Evolutionary conservation across 1,140 invertebrate genomes (phyloP).

Genomic region (Ips typographus): DNA sequence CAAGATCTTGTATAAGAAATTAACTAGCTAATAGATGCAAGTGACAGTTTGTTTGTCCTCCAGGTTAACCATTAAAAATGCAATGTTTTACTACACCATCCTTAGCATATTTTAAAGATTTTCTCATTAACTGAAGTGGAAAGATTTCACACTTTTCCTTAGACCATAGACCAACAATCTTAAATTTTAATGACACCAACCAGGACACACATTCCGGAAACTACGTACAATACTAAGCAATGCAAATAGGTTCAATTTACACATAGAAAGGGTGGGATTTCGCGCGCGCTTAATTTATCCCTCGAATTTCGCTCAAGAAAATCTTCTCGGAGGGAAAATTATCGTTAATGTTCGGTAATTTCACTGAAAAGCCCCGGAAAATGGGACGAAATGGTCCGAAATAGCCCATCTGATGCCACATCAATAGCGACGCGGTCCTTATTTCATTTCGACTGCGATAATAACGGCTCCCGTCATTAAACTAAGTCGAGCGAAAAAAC

Average conservation of each 20-base stretch:
- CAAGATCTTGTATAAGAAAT: no score
- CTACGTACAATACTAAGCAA: slow-evolving; percentile 17
- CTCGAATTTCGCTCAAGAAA: slow-evolving; percentile 22
- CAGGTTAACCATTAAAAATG: no score
- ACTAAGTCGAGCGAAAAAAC: slow-evolving; percentile 8
- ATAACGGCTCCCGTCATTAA: slow-evolving; percentile 18
- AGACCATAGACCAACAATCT: no score
- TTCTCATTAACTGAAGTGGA: no score
- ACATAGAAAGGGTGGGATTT: slow-evolving; percentile 27
- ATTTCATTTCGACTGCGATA: slow-evolving; percentile 24
- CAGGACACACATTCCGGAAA: not conserved
- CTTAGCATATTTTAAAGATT: no score
- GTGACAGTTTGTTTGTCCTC: no score
- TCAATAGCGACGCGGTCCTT: slow-evolving; percentile 22
- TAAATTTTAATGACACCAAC: no score
- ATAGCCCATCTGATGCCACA: slow-evolving; percentile 31
- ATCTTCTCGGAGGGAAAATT: slow-evolving; percentile 30
- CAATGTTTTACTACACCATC: no score
- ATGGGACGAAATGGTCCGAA: slow-evolving; percentile 20
- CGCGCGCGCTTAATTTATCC: slow-evolving; percentile 23
- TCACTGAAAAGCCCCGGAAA: slow-evolving; percentile 27
- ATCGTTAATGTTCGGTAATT: slow-evolving; percentile 32
- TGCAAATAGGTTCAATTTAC: slow-evolving; percentile 30
- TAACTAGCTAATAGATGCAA: no score
- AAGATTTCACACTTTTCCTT: no score